Conservation (phyloP, 2,888 invertebrate species). For the Cephus nigrinus region DNA sequence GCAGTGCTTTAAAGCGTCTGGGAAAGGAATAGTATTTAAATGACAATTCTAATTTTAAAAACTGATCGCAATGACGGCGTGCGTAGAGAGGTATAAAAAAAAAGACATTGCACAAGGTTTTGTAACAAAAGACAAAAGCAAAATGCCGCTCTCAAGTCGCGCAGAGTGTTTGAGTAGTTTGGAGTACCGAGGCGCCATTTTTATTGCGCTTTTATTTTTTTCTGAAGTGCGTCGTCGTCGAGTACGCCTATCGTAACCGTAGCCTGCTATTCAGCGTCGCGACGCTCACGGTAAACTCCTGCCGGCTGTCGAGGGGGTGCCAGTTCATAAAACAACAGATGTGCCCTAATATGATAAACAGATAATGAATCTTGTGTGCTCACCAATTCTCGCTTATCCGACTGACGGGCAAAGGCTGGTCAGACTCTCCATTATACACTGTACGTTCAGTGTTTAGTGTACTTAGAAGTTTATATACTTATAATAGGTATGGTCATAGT, state of each 20-base stretch:
- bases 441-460: not conserved
- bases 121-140: not conserved
- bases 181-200: not conserved
- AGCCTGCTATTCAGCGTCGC: not conserved
- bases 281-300: not conserved
- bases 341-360: slow-evolving; percentile 38
- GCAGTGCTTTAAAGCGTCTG: not conserved
- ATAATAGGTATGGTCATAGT: not conserved
- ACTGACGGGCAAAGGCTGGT: not conserved
- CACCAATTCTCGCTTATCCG: slow-evolving; percentile 36
- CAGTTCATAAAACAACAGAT: slow-evolving; percentile 41
- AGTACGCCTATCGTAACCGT: not conserved
- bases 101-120: not conserved
- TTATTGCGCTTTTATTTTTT: not conserved
- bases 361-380: slow-evolving; percentile 34
- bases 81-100: not conserved
- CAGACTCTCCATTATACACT: not conserved
- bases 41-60: not conserved
- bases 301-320: slow-evolving; percentile 1
- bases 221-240: not conserved
- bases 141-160: not conserved
- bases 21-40: not conserved
- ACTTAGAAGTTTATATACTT: not conserved
- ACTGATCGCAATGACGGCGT: not conserved
- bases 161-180: not conserved